These are phyloP conservation scores for Drosophila nr. perissopoda DNA, from an alignment of 2,888 invertebrate species.

Conservation along the genomic window DNA sequence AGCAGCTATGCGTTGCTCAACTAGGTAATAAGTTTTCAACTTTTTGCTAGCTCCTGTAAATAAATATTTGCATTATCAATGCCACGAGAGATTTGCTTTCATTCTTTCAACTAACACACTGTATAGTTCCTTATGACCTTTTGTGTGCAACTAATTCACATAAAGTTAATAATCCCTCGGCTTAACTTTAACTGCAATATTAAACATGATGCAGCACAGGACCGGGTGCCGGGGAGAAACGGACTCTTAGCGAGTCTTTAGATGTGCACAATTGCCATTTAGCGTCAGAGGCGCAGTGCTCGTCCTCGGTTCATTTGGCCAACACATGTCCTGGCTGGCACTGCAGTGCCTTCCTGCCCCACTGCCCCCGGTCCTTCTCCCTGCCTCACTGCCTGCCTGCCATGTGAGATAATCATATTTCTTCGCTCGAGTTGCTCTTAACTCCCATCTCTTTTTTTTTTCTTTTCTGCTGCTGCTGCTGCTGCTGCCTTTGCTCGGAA, in stretches of 20 bases:
- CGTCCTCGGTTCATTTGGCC: conserved; percentile 36
- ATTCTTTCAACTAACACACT: neutral
- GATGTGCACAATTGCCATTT: conserved; percentile 39
- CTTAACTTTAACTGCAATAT: conserved; percentile 19
- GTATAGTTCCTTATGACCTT: neutral
- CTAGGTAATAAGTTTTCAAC: neutral
- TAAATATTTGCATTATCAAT: neutral
- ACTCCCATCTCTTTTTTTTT: conserved; percentile 15
- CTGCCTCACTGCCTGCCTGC: conserved; percentile 24
- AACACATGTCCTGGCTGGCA: conserved; percentile 51
- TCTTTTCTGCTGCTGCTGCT: conserved; percentile 4
- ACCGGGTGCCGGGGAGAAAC: too few relatives aligned
- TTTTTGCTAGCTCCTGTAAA: neutral
- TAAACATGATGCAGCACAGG: neutral
- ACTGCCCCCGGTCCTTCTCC: neutral
- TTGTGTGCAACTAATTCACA: conserved; percentile 11
- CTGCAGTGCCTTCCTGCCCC: conserved; percentile 53
- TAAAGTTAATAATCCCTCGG: conserved; percentile 15
- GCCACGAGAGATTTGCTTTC: neutral
- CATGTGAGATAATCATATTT: conserved; percentile 77
- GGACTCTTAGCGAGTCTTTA: conserved; percentile 18
- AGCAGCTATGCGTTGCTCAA: neutral
- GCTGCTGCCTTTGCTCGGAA: conserved; percentile 9
- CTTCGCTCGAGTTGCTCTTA: conserved; percentile 50
- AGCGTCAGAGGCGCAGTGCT: conserved; percentile 24